Conservation (phyloP, 2,888 invertebrate species). For the Pammene aurita region DNA sequence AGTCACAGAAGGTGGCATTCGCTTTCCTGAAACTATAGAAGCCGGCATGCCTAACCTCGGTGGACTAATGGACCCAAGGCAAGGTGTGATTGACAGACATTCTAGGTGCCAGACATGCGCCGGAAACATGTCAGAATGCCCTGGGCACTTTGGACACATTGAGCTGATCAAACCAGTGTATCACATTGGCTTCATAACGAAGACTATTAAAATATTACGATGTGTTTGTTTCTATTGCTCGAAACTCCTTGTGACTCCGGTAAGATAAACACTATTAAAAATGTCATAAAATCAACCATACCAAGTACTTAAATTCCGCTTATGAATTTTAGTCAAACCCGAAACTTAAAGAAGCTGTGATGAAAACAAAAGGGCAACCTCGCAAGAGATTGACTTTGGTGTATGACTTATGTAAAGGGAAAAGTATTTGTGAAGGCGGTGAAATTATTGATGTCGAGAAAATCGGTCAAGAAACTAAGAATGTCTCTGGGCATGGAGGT, state of each 20-base stretch:
- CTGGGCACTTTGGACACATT: conserved; percentile 99
- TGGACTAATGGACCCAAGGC: conserved; percentile 99
- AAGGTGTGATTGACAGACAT: conserved; percentile 97
- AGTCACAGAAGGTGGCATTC: conserved; percentile 98
- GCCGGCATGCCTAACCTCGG: conserved; percentile 98
- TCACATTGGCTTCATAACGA: conserved; percentile 98
- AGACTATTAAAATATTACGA: conserved; percentile 97
- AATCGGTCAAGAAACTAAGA: conserved; percentile 86
- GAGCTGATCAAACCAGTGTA: conserved; percentile 99
- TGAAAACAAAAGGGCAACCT: conserved; percentile 98
- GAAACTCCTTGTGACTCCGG: conserved; percentile 96
- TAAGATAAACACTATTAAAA: conserved; percentile 74
- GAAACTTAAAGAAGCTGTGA: conserved; percentile 96
- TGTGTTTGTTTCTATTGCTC: conserved; percentile 99
- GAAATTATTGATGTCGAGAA: conserved; percentile 97
- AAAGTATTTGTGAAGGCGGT: conserved; percentile 98
- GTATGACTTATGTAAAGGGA: conserved; percentile 92
- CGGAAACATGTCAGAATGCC: conserved; percentile 99
- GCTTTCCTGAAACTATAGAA: conserved; percentile 98
- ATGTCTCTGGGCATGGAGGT: conserved; percentile 92
- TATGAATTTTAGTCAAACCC: conserved; percentile 88
- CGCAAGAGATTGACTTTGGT: conserved; percentile 96
- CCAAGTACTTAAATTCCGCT: conserved; percentile 26
- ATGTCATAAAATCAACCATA: conserved; percentile 7
- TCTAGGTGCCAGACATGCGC: conserved; percentile 98